Evolutionary conservation across 2,113 vertebrate species (phyloP).

Genomic region (Microtus richardsoni): DNA sequence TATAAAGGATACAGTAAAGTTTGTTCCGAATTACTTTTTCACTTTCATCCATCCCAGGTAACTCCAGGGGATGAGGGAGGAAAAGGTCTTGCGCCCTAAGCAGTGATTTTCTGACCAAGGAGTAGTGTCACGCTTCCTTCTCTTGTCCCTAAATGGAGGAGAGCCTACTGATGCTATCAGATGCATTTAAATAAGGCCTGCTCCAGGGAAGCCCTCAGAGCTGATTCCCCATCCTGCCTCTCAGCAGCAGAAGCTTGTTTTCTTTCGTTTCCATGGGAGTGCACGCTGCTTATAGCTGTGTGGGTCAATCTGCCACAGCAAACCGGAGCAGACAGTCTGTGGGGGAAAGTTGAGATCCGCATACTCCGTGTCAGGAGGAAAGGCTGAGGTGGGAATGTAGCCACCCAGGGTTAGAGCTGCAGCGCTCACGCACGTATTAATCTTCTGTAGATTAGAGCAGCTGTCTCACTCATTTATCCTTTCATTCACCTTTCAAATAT

Average conservation of each 20-base stretch:
- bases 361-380: background rate
- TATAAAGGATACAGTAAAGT: background rate
- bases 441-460: background rate
- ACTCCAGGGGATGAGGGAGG: constrained; percentile 3
- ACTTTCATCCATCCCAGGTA: background rate
- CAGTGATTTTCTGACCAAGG: constrained; percentile 55
- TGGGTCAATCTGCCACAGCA: background rate
- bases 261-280: constrained; percentile 59
- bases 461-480: background rate
- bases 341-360: background rate
- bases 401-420: background rate
- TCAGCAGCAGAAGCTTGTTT: constrained; percentile 61
- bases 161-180: constrained; percentile 64
- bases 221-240: constrained; percentile 72
- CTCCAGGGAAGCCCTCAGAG: constrained; percentile 55
- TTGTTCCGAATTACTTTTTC: background rate
- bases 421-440: background rate
- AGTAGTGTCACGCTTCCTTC: constrained; percentile 71
- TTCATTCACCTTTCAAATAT: constrained; percentile 7
- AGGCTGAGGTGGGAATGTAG: background rate
- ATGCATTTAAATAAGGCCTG: constrained; percentile 63
- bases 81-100: constrained; percentile 55
- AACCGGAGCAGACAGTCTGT: background rate
- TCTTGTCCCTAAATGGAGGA: constrained; percentile 75
- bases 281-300: background rate